Conservation (phyloP, 2,888 invertebrate genomes). For the Agriopis aurantiaria region DNA sequence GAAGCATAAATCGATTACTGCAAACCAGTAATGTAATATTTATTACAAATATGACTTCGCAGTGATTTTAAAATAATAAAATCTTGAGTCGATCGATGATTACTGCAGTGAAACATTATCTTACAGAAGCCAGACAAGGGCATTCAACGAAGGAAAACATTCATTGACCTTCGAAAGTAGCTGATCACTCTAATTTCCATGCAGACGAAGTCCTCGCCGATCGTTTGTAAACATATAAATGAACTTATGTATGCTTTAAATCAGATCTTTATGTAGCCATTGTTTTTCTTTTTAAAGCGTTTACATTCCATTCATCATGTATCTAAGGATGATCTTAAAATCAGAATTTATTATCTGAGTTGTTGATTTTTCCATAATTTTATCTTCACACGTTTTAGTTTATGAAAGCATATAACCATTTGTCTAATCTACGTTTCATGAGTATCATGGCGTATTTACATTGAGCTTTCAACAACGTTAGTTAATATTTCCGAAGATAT, state of each 20-base stretch:
- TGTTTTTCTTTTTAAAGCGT: conserved; percentile 15
- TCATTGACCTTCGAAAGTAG: conserved; percentile 32
- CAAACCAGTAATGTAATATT: not conserved
- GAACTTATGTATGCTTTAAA: conserved; percentile 26
- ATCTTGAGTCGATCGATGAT: not conserved
- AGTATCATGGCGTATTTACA: not conserved
- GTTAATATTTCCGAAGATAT: no score
- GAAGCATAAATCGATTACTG: not conserved
- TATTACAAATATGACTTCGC: no score
- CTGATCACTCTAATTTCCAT: conserved; percentile 30
- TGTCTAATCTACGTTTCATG: not conserved
- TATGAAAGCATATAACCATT: not conserved
- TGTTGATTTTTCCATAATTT: no score
- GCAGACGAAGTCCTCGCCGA: conserved; percentile 30
- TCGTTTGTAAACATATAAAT: conserved; percentile 34
- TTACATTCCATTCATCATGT: conserved; percentile 21
- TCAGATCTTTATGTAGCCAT: conserved; percentile 17
- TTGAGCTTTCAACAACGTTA: not conserved
- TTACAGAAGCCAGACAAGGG: not conserved
- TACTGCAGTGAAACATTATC: not conserved
- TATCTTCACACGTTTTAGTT: not conserved
- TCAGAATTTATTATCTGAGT: not conserved
- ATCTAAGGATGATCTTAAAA: not conserved
- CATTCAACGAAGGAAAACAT: conserved; percentile 1
- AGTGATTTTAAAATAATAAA: not conserved